Percentiles rank a stretch among this genome's conserved stretches.
phyloP scores from a whole-genome alignment of 1,140 invertebrate species.

The Babylonia areolata region DNA sequence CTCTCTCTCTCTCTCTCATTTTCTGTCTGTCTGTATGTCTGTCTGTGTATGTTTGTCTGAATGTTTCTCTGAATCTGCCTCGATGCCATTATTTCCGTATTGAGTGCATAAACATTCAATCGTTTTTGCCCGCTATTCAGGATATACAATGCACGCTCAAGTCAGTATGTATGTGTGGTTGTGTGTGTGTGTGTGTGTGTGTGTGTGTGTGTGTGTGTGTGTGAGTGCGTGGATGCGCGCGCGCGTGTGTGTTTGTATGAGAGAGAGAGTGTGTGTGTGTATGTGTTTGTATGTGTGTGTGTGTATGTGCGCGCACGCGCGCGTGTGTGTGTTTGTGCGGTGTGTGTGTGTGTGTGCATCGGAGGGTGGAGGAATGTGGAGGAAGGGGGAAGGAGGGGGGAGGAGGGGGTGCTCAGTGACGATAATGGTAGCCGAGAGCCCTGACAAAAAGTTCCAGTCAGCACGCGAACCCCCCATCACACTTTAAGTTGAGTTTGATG shows the following conservation, averaged over 20 bases:
- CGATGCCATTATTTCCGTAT: too few relatives aligned
- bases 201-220: conserved; percentile 14
- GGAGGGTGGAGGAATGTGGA: too few relatives aligned
- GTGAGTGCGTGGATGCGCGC: background rate
- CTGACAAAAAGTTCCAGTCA: background rate
- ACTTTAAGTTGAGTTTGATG: background rate
- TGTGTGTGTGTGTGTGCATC: too few relatives aligned
- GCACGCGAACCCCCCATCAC: background rate
- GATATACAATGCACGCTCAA: background rate
- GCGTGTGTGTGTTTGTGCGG: background rate
- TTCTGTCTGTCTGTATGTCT: background rate
- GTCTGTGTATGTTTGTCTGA: background rate
- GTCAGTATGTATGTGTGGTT: background rate
- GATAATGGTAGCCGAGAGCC: background rate
- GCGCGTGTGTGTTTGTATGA: background rate
- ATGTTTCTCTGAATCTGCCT: background rate
- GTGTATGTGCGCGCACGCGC: background rate
- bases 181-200: background rate
- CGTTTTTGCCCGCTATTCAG: too few relatives aligned
- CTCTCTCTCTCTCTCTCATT: too few relatives aligned
- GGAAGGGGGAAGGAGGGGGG: too few relatives aligned
- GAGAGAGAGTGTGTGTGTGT: background rate
- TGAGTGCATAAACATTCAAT: too few relatives aligned
- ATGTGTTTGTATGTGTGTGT: conserved; percentile 2
- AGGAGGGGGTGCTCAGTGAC: background rate